phyloP scores from a whole-genome alignment of 2,797 vertebrate species.

The Phoeniculus purpureus region DNA sequence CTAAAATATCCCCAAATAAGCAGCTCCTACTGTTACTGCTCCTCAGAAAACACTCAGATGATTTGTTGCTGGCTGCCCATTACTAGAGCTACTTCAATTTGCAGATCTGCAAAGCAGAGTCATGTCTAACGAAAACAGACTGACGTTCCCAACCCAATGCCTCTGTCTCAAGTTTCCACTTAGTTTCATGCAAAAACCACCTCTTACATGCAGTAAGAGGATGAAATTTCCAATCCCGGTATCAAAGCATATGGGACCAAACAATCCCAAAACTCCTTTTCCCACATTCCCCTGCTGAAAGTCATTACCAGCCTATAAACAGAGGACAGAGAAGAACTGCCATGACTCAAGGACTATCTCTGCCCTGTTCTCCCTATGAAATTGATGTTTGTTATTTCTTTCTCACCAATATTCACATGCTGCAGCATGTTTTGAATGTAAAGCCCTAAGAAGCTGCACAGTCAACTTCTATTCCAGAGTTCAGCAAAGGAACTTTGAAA shows the following conservation, averaged over 20 bases:
- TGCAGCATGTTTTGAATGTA: not conserved
- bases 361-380: not conserved
- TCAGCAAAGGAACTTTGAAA: not conserved
- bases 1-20: slow-evolving; percentile 41
- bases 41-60: not conserved
- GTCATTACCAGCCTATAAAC: not conserved
- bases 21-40: not conserved
- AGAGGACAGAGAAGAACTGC: not conserved
- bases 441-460: not conserved
- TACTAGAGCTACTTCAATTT: not conserved
- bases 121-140: not conserved
- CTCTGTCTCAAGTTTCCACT: not conserved
- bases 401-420: not conserved
- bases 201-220: not conserved
- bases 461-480: not conserved
- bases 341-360: not conserved
- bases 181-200: not conserved
- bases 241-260: not conserved
- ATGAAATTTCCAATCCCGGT: slow-evolving; percentile 1
- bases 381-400: not conserved
- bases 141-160: not conserved
- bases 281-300: not conserved
- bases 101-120: not conserved
- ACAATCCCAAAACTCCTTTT: not conserved
- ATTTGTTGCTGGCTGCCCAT: not conserved